Conservation (phyloP, 2,113 vertebrate species). For the Lipophrys pholis region DNA sequence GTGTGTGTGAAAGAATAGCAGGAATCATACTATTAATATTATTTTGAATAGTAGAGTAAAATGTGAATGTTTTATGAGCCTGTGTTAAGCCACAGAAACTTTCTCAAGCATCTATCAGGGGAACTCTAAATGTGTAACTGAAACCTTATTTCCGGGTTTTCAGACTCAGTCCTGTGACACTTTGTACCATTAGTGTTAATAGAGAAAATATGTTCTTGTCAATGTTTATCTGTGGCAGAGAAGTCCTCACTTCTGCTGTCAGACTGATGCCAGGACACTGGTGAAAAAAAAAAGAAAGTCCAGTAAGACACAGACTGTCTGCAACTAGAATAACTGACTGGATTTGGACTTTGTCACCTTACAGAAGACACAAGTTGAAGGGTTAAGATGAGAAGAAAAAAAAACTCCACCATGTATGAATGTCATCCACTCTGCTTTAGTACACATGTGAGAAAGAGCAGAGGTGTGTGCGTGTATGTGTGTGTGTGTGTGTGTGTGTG, state of each 20-base stretch:
- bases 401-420: slow-evolving; percentile 44
- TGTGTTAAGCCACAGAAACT: too few species aligned
- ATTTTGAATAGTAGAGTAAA: too few species aligned
- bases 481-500: slow-evolving; percentile 57
- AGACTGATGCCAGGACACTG: slow-evolving; percentile 48
- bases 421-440: slow-evolving; percentile 38
- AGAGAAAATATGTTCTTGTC: neutral
- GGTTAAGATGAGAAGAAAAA: slow-evolving; percentile 43
- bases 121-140: too few species aligned
- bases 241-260: slow-evolving; percentile 42
- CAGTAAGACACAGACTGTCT: slow-evolving; percentile 16
- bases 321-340: neutral
- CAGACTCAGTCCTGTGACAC: too few species aligned
- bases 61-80: too few species aligned
- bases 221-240: slow-evolving; percentile 36
- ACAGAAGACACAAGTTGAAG: slow-evolving; percentile 52
- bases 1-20: too few species aligned
- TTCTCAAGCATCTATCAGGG: too few species aligned
- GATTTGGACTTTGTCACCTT: slow-evolving; percentile 40
- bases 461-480: slow-evolving; percentile 37
- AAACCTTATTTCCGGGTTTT: too few species aligned
- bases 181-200: neutral
- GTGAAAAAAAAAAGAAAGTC: neutral
- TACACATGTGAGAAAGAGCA: slow-evolving; percentile 66
- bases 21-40: too few species aligned